These are phyloP conservation scores for Xylota segnis DNA, from an alignment of 2,888 invertebrate genomes.

Conservation along the genomic window DNA sequence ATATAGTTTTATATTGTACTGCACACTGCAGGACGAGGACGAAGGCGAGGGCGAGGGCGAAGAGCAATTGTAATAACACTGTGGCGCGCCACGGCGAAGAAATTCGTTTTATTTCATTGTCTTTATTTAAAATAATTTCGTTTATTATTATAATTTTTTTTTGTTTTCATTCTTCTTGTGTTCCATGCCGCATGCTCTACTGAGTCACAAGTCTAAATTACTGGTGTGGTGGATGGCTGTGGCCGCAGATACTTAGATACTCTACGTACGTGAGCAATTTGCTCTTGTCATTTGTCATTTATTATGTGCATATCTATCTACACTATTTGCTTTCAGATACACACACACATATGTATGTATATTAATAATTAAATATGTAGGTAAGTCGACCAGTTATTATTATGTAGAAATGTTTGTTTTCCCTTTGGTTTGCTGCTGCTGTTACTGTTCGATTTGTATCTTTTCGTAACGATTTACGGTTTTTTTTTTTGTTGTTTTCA, in stretches of 20 bases:
- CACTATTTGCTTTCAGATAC: slow-evolving; percentile 61
- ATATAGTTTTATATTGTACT: slow-evolving; percentile 72
- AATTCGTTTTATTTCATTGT: slow-evolving; percentile 76
- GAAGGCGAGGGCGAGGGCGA: slow-evolving; percentile 28
- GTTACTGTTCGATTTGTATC: slow-evolving; percentile 20
- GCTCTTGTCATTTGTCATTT: slow-evolving; percentile 76
- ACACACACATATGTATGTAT: slow-evolving; percentile 8
- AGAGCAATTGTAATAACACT: slow-evolving; percentile 54
- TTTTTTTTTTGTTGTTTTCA: no score
- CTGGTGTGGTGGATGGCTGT: slow-evolving; percentile 32
- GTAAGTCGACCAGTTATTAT: slow-evolving; percentile 49
- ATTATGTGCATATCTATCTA: slow-evolving; percentile 68
- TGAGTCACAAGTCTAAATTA: slow-evolving; percentile 72
- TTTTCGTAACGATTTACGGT: slow-evolving; percentile 37
- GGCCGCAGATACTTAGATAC: slow-evolving; percentile 40
- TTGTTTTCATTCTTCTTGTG: slow-evolving; percentile 30
- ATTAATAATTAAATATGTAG: slow-evolving; percentile 62
- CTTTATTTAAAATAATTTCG: slow-evolving; percentile 75
- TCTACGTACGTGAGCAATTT: slow-evolving; percentile 69
- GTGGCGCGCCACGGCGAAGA: slow-evolving; percentile 57
- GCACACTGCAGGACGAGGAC: slow-evolving; percentile 25
- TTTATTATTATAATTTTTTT: slow-evolving; percentile 73
- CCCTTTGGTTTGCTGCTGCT: not conserved
- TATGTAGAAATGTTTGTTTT: slow-evolving; percentile 47
- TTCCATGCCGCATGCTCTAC: slow-evolving; percentile 68